Percentiles rank a stretch among this genome's conserved stretches.
These are phyloP conservation scores for Pionites leucogaster DNA, from an alignment of 2,113 vertebrate species.

Conservation along the genomic window DNA sequence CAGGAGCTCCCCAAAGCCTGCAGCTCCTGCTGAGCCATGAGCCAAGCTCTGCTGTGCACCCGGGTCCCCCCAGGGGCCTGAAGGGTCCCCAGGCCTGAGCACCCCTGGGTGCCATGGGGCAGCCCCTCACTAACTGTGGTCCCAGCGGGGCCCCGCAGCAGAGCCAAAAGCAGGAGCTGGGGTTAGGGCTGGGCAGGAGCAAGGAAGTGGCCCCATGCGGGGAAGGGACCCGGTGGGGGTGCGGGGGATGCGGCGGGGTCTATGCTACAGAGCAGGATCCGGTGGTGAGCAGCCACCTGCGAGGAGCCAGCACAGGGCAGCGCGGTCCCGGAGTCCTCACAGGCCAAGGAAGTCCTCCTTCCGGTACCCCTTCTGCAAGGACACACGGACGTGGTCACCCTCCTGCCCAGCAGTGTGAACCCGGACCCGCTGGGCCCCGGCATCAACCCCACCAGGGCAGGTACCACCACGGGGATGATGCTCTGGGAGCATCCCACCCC, in stretches of 20 bases:
- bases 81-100: not conserved
- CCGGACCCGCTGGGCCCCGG: fast-evolving
- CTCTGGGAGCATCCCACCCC: not conserved
- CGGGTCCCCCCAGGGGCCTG: not conserved
- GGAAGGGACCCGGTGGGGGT: fast-evolving
- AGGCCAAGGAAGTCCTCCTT: conserved; percentile 79
- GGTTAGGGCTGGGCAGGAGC: not conserved
- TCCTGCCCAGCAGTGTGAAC: fast-evolving
- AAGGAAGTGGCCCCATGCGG: fast-evolving
- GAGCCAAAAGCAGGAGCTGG: not conserved
- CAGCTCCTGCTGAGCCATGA: not conserved
- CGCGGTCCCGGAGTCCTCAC: conserved; percentile 4
- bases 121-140: not conserved
- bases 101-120: not conserved
- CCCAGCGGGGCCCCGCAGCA: not conserved
- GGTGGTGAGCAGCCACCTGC: not conserved
- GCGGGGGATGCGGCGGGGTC: fast-evolving
- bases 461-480: fast-evolving
- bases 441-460: not conserved
- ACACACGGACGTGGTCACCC: not conserved
- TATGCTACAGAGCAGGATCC: fast-evolving
- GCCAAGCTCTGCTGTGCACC: not conserved
- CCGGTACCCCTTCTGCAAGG: conserved; percentile 79
- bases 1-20: not conserved
- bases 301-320: not conserved